Percentiles rank a stretch among this genome's conserved stretches.
phyloP scores from a whole-genome alignment of 2,113 vertebrate species.

The Platysteira castanea region DNA sequence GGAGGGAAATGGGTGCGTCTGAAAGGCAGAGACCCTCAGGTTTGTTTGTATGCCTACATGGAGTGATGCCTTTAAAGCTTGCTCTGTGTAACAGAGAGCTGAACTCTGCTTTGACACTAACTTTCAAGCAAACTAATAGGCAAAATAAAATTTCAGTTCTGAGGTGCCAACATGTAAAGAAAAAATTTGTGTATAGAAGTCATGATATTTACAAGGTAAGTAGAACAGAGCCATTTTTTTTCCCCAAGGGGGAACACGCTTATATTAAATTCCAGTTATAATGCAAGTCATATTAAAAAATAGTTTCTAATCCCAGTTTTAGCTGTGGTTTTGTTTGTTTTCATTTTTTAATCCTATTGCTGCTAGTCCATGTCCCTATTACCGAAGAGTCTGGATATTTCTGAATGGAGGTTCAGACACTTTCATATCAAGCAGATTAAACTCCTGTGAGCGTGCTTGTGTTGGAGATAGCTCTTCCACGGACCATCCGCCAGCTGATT shows the following conservation, averaged over 20 bases:
- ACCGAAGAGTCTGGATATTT: not conserved
- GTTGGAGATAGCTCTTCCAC: not conserved
- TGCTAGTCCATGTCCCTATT: not conserved
- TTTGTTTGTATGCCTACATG: not conserved
- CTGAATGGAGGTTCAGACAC: not conserved
- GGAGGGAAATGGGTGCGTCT: not conserved
- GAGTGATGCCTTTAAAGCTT: not conserved
- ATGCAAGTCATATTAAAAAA: not conserved
- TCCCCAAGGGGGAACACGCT: not conserved
- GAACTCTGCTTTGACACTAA: not conserved
- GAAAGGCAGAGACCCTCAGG: not conserved
- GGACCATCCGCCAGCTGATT: accelerated
- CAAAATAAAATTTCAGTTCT: not conserved
- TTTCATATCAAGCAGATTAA: not conserved
- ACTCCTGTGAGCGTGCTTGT: accelerated
- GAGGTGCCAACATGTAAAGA: not conserved
- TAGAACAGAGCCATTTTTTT: not conserved
- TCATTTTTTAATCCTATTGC: not conserved
- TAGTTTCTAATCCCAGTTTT: not conserved
- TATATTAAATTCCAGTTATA: not conserved
- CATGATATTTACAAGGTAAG: not conserved
- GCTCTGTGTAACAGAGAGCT: accelerated
- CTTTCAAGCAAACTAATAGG: not conserved
- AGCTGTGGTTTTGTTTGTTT: not conserved
- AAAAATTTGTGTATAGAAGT: not conserved